These are phyloP conservation scores for Stomatorhinus ivindoensis DNA, from an alignment of 2,113 vertebrate genomes.

Conservation along the genomic window DNA sequence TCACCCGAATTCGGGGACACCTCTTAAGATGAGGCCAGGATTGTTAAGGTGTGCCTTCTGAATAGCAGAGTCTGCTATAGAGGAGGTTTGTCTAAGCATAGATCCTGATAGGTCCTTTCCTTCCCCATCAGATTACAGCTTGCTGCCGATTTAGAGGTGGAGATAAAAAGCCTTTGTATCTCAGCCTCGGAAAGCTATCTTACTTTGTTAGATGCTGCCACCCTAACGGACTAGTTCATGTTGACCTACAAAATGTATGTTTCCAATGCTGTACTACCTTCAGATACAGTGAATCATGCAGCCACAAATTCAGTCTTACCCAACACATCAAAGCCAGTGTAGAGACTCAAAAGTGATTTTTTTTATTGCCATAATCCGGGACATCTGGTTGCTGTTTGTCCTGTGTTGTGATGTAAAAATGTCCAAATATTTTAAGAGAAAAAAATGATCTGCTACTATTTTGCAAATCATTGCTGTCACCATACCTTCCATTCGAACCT, in stretches of 20 bases:
- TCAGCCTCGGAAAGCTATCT: background rate
- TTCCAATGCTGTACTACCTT: background rate
- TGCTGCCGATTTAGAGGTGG: background rate
- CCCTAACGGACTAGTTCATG: background rate
- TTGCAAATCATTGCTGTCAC: background rate
- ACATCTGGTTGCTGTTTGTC: background rate
- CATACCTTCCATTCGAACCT: background rate
- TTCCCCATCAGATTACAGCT: background rate
- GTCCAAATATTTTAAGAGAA: background rate
- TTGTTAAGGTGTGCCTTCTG: background rate
- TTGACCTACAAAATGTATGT: background rate
- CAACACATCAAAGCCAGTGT: background rate
- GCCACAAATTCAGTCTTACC: background rate
- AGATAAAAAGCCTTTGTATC: background rate
- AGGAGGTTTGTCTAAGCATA: background rate
- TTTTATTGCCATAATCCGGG: background rate
- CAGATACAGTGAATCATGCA: background rate
- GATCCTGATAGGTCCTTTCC: background rate
- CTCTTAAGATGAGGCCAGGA: background rate
- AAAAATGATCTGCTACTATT: background rate
- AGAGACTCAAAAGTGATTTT: background rate
- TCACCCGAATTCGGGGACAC: background rate
- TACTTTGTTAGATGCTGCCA: background rate
- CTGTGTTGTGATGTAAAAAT: background rate
- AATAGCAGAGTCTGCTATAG: background rate